Percentiles rank a stretch among this genome's conserved stretches.
Conservation (phyloP, 2,888 invertebrate genomes). For the Gymnoscelis rufifasciata region DNA sequence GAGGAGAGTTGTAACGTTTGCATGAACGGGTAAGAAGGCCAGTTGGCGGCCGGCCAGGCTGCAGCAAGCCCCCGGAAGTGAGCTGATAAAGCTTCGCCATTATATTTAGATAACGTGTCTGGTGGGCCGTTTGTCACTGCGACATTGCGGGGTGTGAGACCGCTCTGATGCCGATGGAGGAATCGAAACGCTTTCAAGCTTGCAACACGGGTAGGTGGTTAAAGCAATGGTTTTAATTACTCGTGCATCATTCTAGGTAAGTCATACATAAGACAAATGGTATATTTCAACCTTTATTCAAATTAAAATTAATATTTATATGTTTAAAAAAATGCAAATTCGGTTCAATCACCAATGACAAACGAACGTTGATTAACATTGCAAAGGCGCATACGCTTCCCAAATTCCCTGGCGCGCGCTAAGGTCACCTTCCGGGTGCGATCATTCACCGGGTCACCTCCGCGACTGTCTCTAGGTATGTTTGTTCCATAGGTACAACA, state of each 20-base stretch:
- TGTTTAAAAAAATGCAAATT: constrained; percentile 10
- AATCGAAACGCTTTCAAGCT: no score
- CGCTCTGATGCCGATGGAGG: neutral
- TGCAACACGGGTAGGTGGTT: no score
- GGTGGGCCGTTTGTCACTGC: constrained; percentile 26
- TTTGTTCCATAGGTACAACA: constrained; percentile 21
- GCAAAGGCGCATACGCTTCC: constrained; percentile 35
- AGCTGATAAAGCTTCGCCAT: constrained; percentile 40
- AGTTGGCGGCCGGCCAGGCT: constrained; percentile 60
- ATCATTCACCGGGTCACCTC: constrained; percentile 55
- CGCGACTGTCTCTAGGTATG: constrained; percentile 26
- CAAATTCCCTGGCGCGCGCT: constrained; percentile 48
- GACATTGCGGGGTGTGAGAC: constrained; percentile 20
- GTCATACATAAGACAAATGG: no score
- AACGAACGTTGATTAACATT: constrained; percentile 13
- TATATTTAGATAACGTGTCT: constrained; percentile 39
- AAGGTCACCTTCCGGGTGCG: constrained; percentile 71
- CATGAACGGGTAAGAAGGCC: constrained; percentile 53
- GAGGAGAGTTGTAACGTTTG: constrained; percentile 48
- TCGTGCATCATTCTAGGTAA: no score
- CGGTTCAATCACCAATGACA: constrained; percentile 11
- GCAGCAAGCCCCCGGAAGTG: constrained; percentile 60
- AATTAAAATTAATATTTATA: constrained; percentile 4
- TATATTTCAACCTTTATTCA: neutral
- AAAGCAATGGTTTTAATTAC: no score